Conservation (phyloP, 1,140 invertebrate genomes). For the Ridgeia piscesae region DNA sequence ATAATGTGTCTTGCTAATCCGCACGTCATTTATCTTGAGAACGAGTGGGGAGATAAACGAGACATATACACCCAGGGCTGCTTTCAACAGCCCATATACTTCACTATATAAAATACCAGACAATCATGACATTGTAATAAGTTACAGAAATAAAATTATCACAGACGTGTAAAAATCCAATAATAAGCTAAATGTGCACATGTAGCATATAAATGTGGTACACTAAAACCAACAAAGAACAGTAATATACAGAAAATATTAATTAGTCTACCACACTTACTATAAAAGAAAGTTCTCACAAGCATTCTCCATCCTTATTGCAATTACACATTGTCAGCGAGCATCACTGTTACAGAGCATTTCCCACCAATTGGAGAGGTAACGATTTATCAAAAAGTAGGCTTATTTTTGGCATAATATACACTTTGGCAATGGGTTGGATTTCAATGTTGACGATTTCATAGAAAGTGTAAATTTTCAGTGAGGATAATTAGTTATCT, state of each 20-base stretch:
- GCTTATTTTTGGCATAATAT: no score
- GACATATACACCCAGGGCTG: not conserved
- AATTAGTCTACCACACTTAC: not conserved
- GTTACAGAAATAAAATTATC: not conserved
- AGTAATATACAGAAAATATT: not conserved
- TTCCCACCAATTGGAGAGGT: no score
- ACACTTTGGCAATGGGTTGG: no score
- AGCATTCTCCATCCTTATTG: not conserved
- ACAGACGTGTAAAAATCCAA: not conserved
- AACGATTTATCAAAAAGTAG: no score
- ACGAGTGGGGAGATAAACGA: no score
- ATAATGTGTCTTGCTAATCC: no score
- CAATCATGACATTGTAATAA: not conserved
- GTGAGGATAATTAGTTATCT: no score
- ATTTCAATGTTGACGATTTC: no score
- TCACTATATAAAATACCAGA: not conserved
- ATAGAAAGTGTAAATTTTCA: no score
- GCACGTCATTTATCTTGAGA: no score
- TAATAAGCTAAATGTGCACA: not conserved
- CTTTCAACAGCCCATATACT: not conserved
- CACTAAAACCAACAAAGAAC: not conserved
- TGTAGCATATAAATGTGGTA: not conserved
- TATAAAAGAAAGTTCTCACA: not conserved
- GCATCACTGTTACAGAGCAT: no score
- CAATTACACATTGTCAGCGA: no score